Conservation (phyloP, 2,888 invertebrate species). For the Dolichomitus sp. region DNA sequence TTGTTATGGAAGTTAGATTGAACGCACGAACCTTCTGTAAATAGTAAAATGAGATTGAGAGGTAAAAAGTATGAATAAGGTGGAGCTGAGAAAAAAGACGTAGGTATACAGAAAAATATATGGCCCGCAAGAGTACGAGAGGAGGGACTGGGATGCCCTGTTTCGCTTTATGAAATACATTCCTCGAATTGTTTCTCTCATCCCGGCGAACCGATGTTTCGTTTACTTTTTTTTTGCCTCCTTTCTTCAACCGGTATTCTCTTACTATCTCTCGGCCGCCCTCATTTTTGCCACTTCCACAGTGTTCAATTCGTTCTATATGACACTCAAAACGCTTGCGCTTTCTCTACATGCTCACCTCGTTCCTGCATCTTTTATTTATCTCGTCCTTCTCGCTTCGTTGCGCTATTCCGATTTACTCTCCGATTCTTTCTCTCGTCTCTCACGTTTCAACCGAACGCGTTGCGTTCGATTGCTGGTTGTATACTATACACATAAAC, state of each 20-base stretch:
- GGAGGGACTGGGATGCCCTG: constrained; percentile 46
- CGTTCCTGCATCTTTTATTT: constrained; percentile 59
- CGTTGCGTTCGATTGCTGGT: constrained; percentile 57
- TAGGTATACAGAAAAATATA: constrained; percentile 33
- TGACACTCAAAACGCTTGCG: constrained; percentile 31
- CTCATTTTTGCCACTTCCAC: constrained; percentile 25
- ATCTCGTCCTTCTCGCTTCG: constrained; percentile 50
- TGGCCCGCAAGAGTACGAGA: constrained; percentile 28
- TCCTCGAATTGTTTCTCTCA: constrained; percentile 74
- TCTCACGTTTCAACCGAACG: constrained; percentile 36
- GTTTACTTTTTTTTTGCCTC: constrained; percentile 42
- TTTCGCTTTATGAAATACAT: constrained; percentile 73
- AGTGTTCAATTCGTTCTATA: constrained; percentile 40
- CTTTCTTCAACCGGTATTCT: constrained; percentile 25
- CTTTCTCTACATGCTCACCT: constrained; percentile 43
- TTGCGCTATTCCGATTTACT: constrained; percentile 29
- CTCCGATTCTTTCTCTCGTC: constrained; percentile 21
- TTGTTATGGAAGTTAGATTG: constrained; percentile 10
- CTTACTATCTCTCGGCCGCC: constrained; percentile 14
- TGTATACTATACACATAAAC: constrained; percentile 40
- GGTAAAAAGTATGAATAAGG: not conserved
- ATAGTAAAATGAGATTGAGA: constrained; percentile 28
- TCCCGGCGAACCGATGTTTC: constrained; percentile 46
- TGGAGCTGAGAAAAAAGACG: not conserved
- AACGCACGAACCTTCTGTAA: not conserved